Conservation (phyloP, 35 echinoderm and acorn worm genomes). For the Heliocidaris tuberculata region DNA sequence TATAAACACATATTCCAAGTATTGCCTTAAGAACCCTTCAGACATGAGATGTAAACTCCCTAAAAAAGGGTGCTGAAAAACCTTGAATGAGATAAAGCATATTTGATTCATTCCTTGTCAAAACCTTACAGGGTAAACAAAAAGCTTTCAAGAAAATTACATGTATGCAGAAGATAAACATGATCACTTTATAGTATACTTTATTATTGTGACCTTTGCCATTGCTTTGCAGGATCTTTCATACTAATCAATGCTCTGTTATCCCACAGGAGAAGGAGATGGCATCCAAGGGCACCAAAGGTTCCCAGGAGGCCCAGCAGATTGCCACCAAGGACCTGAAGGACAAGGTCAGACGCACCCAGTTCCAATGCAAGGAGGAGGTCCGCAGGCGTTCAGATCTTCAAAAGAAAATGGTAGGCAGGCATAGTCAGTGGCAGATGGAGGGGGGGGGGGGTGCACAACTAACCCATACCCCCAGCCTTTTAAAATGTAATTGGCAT, state of each 20-base stretch:
- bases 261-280: constrained; percentile 75
- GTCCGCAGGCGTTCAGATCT: constrained; percentile 61
- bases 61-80: too few species aligned
- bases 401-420: constrained; percentile 87
- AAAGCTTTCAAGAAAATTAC: not conserved
- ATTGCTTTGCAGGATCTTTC: not conserved
- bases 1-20: too few species aligned
- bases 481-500: too few species aligned
- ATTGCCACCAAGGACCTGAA: constrained; percentile 79
- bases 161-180: not conserved
- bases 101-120: too few species aligned
- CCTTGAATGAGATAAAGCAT: too few species aligned
- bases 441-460: too few species aligned
- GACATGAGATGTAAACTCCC: too few species aligned
- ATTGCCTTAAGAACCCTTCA: too few species aligned
- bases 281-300: constrained; percentile 56
- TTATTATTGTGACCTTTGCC: not conserved
- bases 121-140: too few species aligned
- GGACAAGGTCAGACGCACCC: constrained; percentile 62
- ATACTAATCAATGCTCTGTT: not conserved
- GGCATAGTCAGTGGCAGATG: not conserved
- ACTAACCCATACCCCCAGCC: too few species aligned
- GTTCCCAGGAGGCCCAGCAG: constrained; percentile 74
- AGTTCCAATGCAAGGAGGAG: constrained; percentile 62
- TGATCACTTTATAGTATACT: not conserved